Conservation (phyloP, 2,113 vertebrate species). For the Tichodroma muraria region DNA sequence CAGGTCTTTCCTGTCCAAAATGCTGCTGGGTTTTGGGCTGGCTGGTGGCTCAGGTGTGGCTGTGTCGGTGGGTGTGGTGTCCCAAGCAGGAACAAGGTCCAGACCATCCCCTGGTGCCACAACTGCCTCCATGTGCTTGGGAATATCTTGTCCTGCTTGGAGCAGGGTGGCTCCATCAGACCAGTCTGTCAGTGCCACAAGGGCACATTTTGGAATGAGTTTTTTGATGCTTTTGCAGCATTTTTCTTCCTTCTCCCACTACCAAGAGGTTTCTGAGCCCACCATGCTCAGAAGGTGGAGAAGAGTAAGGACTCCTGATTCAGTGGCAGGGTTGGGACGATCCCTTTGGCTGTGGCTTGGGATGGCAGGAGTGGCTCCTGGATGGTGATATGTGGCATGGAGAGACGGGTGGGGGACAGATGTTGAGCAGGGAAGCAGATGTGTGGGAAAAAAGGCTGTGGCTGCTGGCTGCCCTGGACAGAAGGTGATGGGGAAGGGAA, state of each 20-base stretch:
- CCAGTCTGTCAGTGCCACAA: not conserved
- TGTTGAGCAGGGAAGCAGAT: not conserved
- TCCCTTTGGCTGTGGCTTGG: not conserved
- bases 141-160: not conserved
- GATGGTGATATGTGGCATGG: not conserved
- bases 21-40: not conserved
- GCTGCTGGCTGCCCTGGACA: not conserved
- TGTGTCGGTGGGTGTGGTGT: accelerated
- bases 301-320: not conserved
- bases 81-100: not conserved
- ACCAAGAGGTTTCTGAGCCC: not conserved
- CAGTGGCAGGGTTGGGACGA: not conserved
- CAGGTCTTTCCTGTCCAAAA: not conserved
- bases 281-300: not conserved
- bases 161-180: accelerated
- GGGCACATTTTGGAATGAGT: not conserved
- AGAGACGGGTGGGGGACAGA: not conserved
- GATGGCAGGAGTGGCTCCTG: not conserved
- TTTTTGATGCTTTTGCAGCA: not conserved
- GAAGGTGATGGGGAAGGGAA: not conserved
- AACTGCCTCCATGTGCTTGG: accelerated
- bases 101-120: not conserved
- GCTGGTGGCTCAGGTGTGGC: not conserved
- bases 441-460: not conserved
- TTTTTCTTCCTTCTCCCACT: not conserved